Percentiles rank a stretch among this genome's conserved stretches.
Conservation (phyloP, 2,888 invertebrate species). For the Hybos culiciformis region DNA sequence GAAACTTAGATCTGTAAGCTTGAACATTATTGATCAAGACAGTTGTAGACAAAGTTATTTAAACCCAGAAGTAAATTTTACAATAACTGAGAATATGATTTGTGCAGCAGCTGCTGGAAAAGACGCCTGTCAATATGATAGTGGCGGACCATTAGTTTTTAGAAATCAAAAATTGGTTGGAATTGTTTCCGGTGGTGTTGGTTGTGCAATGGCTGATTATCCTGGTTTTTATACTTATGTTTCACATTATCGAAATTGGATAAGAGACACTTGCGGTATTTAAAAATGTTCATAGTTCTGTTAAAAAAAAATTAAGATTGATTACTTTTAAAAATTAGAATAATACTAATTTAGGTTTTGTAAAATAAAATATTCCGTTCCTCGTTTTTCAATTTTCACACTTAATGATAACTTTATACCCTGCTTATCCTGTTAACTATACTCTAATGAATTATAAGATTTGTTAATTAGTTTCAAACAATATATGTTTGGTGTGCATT, state of each 20-base stretch:
- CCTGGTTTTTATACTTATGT: constrained; percentile 65
- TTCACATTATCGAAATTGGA: constrained; percentile 1
- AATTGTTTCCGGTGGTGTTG: constrained; percentile 41
- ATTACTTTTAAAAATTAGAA: no score
- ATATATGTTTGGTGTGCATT: no score
- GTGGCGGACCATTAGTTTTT: constrained; percentile 6
- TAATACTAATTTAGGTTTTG: no score
- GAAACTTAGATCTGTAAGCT: not conserved
- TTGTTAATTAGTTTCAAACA: no score
- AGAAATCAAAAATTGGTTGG: constrained; percentile 36
- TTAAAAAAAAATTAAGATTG: no score
- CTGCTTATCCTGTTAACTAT: no score
- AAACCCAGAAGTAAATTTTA: not conserved
- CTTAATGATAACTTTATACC: no score
- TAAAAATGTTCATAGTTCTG: no score
- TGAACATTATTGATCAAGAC: not conserved
- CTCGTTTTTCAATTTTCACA: no score
- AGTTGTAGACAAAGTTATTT: not conserved
- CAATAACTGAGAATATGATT: constrained; percentile 5
- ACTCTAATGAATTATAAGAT: no score
- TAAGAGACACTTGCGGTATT: no score
- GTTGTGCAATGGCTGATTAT: constrained; percentile 37
- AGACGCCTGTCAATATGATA: constrained; percentile 7
- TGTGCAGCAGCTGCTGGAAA: constrained; percentile 6
- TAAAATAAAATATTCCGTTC: no score